These are phyloP conservation scores for Ypsolopha scabrella DNA, from an alignment of 2,888 invertebrate species.

Conservation along the genomic window DNA sequence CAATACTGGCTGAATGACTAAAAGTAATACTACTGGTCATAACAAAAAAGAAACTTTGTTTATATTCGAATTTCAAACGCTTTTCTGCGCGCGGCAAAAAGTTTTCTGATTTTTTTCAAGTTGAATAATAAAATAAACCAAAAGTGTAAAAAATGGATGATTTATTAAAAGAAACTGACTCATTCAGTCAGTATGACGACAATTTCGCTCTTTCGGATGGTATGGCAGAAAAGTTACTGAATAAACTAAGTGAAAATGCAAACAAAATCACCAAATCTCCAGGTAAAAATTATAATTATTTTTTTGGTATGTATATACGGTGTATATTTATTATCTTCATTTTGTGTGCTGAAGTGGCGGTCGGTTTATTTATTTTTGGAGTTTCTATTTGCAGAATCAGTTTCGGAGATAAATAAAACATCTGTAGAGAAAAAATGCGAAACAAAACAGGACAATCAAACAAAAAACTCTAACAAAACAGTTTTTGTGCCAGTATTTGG, in stretches of 20 bases:
- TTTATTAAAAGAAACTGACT: constrained; percentile 12
- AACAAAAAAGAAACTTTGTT: background rate
- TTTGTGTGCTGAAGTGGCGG: background rate
- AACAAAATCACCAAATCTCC: background rate
- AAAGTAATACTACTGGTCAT: background rate
- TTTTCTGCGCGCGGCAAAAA: constrained; percentile 5
- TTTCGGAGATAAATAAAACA: background rate
- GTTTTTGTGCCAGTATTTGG: constrained; percentile 25
- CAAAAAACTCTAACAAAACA: constrained; percentile 10
- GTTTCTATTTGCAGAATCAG: background rate
- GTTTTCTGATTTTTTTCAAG: constrained; percentile 5
- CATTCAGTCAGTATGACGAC: constrained; percentile 31
- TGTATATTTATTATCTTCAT: background rate
- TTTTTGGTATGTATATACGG: background rate
- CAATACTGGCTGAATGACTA: background rate
- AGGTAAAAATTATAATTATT: background rate
- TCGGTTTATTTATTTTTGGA: background rate
- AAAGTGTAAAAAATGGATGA: constrained; percentile 19
- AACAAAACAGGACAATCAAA: constrained; percentile 6
- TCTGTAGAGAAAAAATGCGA: background rate
- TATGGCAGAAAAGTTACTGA: constrained; percentile 10
- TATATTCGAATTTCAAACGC: constrained; percentile 13
- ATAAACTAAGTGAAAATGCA: constrained; percentile 8
- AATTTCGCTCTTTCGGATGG: constrained; percentile 22
- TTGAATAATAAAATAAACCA: background rate